Evolutionary conservation across 2,888 invertebrate species (phyloP).

Genomic region (Netelia melanura): DNA sequence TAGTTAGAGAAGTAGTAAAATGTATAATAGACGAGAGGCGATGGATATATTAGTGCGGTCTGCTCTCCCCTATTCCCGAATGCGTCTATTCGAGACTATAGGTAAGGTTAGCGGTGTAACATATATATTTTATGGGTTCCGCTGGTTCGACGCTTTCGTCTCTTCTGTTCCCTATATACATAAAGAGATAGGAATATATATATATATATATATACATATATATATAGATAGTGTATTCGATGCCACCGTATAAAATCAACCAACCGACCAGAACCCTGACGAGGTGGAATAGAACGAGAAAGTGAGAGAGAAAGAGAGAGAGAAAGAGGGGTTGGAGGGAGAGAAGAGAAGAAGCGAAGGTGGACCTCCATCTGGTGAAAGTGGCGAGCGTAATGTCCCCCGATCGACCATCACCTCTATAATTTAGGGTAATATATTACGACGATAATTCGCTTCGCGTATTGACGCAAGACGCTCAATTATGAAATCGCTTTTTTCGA

Average conservation of each 20-base stretch:
- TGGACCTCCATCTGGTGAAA: slow-evolving; percentile 80
- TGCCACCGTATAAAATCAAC: slow-evolving; percentile 63
- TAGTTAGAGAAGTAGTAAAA: neutral
- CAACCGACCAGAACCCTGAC: slow-evolving; percentile 57
- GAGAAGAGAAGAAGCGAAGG: slow-evolving; percentile 30
- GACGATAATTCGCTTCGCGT: slow-evolving; percentile 81
- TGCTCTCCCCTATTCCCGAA: slow-evolving; percentile 1
- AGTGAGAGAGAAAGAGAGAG: slow-evolving; percentile 37
- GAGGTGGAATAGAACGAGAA: slow-evolving; percentile 45
- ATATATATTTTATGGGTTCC: slow-evolving; percentile 62
- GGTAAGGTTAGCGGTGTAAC: slow-evolving; percentile 14
- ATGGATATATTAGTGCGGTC: slow-evolving; percentile 44
- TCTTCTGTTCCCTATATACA: slow-evolving; percentile 17
- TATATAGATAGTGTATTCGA: neutral
- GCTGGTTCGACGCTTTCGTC: slow-evolving; percentile 38
- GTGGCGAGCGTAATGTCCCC: slow-evolving; percentile 82
- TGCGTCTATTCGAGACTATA: neutral
- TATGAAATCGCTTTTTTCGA: slow-evolving; percentile 70
- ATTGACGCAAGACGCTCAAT: slow-evolving; percentile 81
- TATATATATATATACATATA: neutral
- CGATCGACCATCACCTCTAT: slow-evolving; percentile 82
- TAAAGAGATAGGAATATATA: neutral
- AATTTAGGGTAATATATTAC: slow-evolving; percentile 85
- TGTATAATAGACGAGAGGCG: slow-evolving; percentile 30
- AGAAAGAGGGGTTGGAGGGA: slow-evolving; percentile 27